A percentile compares a stretch with the other conserved stretches of the same genome.
These are phyloP conservation scores for Cossypha dichroa DNA, from an alignment of 2,797 vertebrate genomes.

Conservation along the genomic window DNA sequence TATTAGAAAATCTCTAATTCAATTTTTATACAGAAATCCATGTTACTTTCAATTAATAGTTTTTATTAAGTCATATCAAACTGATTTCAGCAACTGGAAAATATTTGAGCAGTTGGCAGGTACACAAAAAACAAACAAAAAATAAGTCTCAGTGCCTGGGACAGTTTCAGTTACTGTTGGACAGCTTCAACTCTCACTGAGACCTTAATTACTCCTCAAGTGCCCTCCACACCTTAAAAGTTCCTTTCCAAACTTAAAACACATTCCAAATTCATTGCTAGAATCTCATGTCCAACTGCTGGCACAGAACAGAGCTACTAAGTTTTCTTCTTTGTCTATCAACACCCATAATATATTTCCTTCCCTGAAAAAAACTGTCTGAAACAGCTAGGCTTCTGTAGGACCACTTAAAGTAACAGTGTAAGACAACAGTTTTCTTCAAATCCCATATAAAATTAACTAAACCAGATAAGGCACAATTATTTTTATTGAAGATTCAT, in stretches of 20 bases:
- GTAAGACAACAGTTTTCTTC: background rate
- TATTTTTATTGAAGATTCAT: background rate
- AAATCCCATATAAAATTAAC: background rate
- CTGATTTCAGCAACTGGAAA: background rate
- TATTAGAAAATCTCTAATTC: background rate
- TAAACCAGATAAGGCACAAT: background rate
- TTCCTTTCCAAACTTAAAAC: background rate
- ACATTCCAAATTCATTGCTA: background rate
- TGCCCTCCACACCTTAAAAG: background rate
- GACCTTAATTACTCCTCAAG: background rate
- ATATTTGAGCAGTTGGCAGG: background rate
- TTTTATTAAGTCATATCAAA: background rate
- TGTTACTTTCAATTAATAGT: background rate
- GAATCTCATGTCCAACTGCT: background rate
- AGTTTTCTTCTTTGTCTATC: background rate
- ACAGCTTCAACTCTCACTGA: background rate
- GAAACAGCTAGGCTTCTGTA: background rate
- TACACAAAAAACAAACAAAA: background rate
- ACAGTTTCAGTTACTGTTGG: background rate
- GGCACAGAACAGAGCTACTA: background rate
- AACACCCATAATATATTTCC: background rate
- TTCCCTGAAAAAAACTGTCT: background rate
- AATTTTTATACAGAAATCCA: background rate
- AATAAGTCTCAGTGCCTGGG: background rate
- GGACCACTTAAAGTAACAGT: background rate